Conservation (phyloP, 2,113 vertebrate species). For the Xerus inauris region DNA sequence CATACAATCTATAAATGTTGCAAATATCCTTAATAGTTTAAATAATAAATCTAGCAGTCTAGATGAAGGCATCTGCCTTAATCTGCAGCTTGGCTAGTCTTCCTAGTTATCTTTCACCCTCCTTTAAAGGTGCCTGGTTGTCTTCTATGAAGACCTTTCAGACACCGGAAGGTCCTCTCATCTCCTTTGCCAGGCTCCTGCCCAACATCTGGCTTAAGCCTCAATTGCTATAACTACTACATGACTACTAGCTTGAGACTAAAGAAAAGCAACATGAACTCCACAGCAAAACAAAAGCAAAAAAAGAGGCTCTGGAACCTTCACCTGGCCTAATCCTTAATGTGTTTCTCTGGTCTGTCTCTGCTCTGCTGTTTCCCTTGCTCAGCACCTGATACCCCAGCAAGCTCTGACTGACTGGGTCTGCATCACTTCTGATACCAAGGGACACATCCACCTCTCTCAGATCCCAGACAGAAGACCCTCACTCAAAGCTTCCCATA, state of each 20-base stretch:
- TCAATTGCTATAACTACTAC: background rate
- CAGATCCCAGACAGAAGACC: background rate
- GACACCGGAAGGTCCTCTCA: background rate
- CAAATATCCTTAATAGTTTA: background rate
- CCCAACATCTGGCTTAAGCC: background rate
- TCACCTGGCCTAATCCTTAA: background rate
- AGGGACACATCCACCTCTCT: background rate
- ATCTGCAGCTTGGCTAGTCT: rapidly evolving
- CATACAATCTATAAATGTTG: background rate
- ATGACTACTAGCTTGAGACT: background rate
- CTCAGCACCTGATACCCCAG: background rate
- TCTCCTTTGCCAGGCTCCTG: background rate
- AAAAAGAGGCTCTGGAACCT: background rate
- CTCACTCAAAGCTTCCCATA: background rate
- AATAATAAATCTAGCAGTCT: background rate
- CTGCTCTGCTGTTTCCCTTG: background rate
- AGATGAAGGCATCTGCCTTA: background rate
- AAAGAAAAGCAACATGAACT: background rate
- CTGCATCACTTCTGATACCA: background rate
- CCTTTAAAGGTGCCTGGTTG: background rate
- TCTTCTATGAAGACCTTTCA: background rate
- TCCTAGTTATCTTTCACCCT: background rate
- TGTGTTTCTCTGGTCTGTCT: background rate
- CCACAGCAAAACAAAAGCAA: no score
- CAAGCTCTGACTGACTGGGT: background rate